Base-by-base conservation (phyloP, 2,888 invertebrate genomes). In the Crossocerus cetratus region DNA sequence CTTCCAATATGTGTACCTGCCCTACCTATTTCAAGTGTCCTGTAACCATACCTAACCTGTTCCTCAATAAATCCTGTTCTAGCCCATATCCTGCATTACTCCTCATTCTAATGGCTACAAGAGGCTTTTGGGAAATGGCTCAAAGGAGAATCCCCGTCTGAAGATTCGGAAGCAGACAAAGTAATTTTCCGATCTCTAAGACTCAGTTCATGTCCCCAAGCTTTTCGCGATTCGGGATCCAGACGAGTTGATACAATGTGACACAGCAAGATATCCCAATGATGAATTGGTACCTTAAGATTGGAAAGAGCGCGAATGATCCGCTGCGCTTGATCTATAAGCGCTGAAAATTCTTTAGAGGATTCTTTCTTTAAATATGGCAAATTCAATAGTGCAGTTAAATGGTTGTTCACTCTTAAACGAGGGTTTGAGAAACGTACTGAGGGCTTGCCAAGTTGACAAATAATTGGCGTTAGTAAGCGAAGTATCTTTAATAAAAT, bases 381-480 rank as follows among this genome's bases (percentile, higher is more conserved):
- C 8, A 72, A n/a, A 2, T 42, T 42, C 43, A 65, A 49, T 13
- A 72, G 20, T 13, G 64, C 11, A 18, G 18, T 21, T 11, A 72
- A 32, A 54, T 64, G 64, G 13, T 42, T 63, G 13, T 55, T 53
- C 0, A 72, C 60, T 1, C 43, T 63, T 20, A 72, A 20, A 1
- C 68, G 59, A 3, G 63, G 56, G 16, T 72, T 68, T 0, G 43
- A 18, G 32, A 55, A 72, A 11, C 72, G 68, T 2, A 14, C 21
- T 63, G 14, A 72, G 56, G 13, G 65, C 59, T 13, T 55, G 23
- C 61, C 68, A 72, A 21, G 67, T 59, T 13, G 20, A 13, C 16
- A 22, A 5, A 43, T 73, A 73, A 63, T 73, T 73, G 4, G 63
- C 66, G 20, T 64, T 56, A 1, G 74, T 72, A 0, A 22, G 44